Evolutionary conservation across 2,113 vertebrate species (phyloP).

Genomic region (Toxostoma redivivum): DNA sequence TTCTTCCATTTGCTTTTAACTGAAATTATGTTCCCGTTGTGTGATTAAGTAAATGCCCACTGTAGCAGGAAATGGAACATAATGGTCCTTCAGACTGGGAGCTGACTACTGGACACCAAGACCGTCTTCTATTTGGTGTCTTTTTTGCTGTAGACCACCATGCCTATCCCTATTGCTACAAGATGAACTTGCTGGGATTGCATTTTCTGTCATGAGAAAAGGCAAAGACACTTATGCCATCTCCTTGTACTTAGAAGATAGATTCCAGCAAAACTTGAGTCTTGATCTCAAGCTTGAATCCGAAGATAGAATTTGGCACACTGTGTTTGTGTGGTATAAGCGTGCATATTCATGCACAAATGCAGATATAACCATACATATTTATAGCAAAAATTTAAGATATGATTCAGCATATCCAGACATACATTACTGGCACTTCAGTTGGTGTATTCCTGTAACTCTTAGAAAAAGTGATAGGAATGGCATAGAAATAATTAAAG

Average conservation of each 20-base stretch:
- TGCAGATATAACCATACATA: neutral
- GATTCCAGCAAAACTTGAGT: neutral
- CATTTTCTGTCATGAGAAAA: neutral
- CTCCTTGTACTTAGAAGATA: neutral
- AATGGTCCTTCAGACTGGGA: neutral
- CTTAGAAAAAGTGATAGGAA: neutral
- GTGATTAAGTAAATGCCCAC: neutral
- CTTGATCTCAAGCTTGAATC: neutral
- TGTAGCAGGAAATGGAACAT: neutral
- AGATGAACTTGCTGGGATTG: neutral
- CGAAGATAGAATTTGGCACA: neutral
- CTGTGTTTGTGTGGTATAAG: neutral
- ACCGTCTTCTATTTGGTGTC: fast-evolving
- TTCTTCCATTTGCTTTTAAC: neutral
- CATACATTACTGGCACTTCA: neutral
- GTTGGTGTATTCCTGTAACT: neutral
- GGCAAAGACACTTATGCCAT: neutral
- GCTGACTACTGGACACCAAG: neutral
- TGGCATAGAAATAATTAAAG: neutral
- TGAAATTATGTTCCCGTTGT: neutral
- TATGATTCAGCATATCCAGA: neutral
- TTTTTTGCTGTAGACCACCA: neutral
- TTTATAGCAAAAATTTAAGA: neutral
- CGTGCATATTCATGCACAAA: neutral
- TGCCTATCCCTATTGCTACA: neutral